Evolutionary conservation across 2,113 vertebrate genomes (phyloP).

Genomic region (Ceratotherium simum): DNA sequence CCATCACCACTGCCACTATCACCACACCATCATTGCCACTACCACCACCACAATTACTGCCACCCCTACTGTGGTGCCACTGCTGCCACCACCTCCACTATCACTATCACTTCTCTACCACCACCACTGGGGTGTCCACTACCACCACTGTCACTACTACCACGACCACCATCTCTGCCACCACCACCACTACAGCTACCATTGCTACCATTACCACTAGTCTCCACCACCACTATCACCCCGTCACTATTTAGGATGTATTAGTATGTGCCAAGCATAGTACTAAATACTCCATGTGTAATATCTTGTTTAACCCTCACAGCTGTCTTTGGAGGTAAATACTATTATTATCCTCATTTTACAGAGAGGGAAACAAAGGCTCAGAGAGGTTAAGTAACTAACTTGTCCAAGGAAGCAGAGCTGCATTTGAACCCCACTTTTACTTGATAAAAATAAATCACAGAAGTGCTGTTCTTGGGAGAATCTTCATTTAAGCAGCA

Average conservation of each 20-base stretch:
- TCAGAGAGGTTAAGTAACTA: background rate
- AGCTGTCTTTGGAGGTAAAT: background rate
- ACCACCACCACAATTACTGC: too few species aligned
- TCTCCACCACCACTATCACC: background rate
- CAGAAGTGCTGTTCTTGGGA: background rate
- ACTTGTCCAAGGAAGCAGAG: background rate
- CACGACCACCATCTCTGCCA: rapidly evolving
- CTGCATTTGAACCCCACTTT: background rate
- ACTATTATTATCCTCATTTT: background rate
- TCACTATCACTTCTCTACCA: background rate
- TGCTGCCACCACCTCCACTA: background rate
- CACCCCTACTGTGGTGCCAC: too few species aligned
- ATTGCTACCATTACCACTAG: too few species aligned
- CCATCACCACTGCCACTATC: too few species aligned
- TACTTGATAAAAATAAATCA: background rate
- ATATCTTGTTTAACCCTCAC: background rate
- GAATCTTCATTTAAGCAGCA: background rate
- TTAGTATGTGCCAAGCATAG: too few species aligned
- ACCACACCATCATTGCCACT: background rate
- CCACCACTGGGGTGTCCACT: too few species aligned
- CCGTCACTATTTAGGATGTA: background rate
- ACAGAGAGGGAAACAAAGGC: background rate
- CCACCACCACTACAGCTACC: background rate
- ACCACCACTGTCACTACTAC: background rate
- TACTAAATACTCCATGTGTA: background rate